Evolutionary conservation across 1,140 invertebrate species (phyloP).

Genomic region (Heliothis subflexa): DNA sequence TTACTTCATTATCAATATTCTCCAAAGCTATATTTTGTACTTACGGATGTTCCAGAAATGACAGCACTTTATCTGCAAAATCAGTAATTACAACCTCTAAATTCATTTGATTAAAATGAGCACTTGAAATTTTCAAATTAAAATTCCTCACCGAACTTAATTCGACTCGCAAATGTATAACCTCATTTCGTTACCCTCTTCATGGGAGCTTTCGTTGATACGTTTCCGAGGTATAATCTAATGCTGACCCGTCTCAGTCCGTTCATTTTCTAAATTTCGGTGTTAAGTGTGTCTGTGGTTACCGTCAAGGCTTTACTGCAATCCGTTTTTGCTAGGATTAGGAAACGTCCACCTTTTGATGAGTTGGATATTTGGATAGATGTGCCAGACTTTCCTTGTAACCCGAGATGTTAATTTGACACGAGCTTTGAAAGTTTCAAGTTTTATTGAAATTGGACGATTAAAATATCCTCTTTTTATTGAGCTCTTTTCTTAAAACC

Average conservation of each 20-base stretch:
- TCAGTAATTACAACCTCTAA: constrained; percentile 13
- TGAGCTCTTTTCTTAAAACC: constrained; percentile 5
- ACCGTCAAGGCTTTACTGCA: constrained; percentile 35
- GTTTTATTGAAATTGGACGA: not conserved
- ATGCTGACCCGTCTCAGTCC: constrained; percentile 54
- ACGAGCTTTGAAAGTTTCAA: too few species aligned
- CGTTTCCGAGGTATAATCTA: constrained; percentile 68
- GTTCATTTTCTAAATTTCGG: constrained; percentile 57
- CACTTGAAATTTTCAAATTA: constrained; percentile 53
- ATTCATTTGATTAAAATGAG: constrained; percentile 51
- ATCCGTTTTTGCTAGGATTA: constrained; percentile 42
- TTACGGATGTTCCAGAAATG: not conserved
- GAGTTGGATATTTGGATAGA: not conserved
- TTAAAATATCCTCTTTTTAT: not conserved
- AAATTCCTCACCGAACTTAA: constrained; percentile 55
- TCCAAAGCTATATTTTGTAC: too few species aligned
- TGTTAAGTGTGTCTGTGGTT: constrained; percentile 38
- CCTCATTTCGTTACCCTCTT: constrained; percentile 70
- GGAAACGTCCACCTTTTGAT: not conserved
- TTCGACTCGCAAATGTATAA: constrained; percentile 67
- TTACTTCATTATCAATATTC: too few species aligned
- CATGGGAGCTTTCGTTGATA: constrained; percentile 68
- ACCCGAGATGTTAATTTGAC: not conserved
- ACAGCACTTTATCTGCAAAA: not conserved
- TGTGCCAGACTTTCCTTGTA: not conserved